A percentile compares a stretch with the other conserved stretches of the same genome.
These are phyloP conservation scores for Drosophila guanche DNA, from an alignment of 1,140 invertebrate genomes.

Conservation along the genomic window DNA sequence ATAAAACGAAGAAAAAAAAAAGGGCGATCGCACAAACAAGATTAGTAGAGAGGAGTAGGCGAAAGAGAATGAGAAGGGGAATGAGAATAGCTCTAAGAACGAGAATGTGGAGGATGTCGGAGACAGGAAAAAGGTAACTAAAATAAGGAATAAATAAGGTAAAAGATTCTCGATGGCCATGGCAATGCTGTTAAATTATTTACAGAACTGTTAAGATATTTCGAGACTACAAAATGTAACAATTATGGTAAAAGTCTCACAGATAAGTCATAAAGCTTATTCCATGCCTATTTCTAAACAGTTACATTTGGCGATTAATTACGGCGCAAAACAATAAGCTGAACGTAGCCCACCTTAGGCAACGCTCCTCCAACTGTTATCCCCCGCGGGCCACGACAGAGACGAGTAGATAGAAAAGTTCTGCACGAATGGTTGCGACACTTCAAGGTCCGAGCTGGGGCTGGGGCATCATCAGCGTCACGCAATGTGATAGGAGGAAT, in stretches of 20 bases:
- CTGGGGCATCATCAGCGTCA: constrained; percentile 51
- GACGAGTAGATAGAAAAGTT: constrained; percentile 58
- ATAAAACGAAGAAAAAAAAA: constrained; percentile 60
- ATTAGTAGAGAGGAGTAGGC: constrained; percentile 53
- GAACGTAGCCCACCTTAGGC: background rate
- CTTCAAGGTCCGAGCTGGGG: constrained; percentile 48
- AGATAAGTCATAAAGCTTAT: background rate
- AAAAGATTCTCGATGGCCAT: constrained; percentile 2
- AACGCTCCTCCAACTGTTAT: constrained; percentile 54
- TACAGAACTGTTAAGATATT: background rate
- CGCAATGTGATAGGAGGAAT: constrained; percentile 46
- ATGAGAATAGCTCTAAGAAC: constrained; percentile 17
- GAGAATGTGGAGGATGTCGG: constrained; percentile 20
- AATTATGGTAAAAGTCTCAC: background rate
- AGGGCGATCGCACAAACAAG: constrained; percentile 78
- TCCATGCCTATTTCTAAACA: constrained; percentile 5
- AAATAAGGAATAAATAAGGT: constrained; percentile 25
- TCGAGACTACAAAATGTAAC: background rate
- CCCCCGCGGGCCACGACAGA: background rate
- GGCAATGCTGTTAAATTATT: background rate
- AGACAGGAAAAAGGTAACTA: constrained; percentile 35
- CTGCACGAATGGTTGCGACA: constrained; percentile 74
- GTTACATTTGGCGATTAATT: constrained; percentile 42
- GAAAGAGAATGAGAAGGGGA: constrained; percentile 3
- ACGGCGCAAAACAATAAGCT: constrained; percentile 27